Conservation (phyloP, 2,113 vertebrate species). For the Ginglymostoma cirratum region DNA sequence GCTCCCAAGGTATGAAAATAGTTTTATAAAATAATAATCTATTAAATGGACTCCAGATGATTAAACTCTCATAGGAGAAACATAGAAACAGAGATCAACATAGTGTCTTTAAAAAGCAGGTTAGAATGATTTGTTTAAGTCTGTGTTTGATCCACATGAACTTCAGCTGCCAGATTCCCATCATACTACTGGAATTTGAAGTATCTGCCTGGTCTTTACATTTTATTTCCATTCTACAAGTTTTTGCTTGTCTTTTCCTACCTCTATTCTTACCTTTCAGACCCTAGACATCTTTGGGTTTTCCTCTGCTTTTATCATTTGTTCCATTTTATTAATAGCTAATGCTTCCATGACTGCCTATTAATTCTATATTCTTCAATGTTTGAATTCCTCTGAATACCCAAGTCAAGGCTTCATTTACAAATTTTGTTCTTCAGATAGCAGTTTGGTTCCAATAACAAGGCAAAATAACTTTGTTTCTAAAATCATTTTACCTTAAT, state of each 20-base stretch:
- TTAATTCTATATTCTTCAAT: background rate
- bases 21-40: background rate
- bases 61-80: background rate
- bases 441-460: background rate
- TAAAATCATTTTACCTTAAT: slow-evolving; percentile 51
- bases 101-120: background rate
- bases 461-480: background rate
- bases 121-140: background rate
- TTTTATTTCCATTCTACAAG: background rate
- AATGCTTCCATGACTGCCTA: background rate
- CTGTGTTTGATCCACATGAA: background rate
- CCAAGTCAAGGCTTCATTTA: background rate
- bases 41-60: background rate
- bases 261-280: background rate
- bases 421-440: background rate
- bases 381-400: background rate
- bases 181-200: background rate
- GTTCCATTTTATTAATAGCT: background rate
- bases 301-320: background rate
- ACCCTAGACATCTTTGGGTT: background rate
- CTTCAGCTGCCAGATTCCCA: background rate
- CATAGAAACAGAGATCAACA: background rate
- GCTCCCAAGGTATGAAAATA: background rate
- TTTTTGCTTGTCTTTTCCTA: background rate
- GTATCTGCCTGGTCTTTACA: background rate